Conservation (phyloP, 2,113 vertebrate genomes). For the Larimichthys polyactis region DNA sequence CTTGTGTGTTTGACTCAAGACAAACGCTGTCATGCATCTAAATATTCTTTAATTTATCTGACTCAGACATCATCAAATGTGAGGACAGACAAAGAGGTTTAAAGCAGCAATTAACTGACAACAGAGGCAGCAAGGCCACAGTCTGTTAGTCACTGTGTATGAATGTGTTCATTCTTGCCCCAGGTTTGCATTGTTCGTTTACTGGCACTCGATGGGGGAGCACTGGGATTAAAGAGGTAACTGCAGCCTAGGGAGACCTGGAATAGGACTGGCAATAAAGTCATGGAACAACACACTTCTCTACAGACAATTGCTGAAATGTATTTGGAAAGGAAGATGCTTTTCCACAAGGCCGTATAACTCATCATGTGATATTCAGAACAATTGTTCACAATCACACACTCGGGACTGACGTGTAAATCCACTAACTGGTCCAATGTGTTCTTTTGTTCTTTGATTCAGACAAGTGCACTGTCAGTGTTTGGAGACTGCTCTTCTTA, state of each 20-base stretch:
- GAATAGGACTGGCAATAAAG: conserved; percentile 28
- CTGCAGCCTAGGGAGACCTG: conserved; percentile 8
- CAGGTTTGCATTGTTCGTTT: conserved; percentile 27
- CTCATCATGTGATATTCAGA: conserved; percentile 4
- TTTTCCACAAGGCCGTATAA: conserved; percentile 37
- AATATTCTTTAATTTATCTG: background rate
- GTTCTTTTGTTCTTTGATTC: conserved; percentile 18
- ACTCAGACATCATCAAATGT: conserved; percentile 8
- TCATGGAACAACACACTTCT: conserved; percentile 7
- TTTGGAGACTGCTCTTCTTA: background rate
- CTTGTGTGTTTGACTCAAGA: background rate
- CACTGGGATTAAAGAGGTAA: conserved; percentile 28
- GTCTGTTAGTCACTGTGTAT: conserved; percentile 4
- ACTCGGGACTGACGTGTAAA: conserved; percentile 37
- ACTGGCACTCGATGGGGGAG: background rate
- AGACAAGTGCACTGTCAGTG: background rate
- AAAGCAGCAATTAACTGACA: conserved; percentile 16
- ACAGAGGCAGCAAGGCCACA: background rate
- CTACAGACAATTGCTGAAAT: conserved; percentile 25
- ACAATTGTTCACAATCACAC: conserved; percentile 7
- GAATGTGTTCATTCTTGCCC: conserved; percentile 25
- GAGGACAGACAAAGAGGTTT: background rate
- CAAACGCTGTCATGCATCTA: background rate
- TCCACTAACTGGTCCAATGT: conserved; percentile 17
- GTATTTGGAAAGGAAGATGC: conserved; percentile 27